These are phyloP conservation scores for Sarcoramphus papa DNA, from an alignment of 2,797 vertebrate genomes.

Conservation along the genomic window DNA sequence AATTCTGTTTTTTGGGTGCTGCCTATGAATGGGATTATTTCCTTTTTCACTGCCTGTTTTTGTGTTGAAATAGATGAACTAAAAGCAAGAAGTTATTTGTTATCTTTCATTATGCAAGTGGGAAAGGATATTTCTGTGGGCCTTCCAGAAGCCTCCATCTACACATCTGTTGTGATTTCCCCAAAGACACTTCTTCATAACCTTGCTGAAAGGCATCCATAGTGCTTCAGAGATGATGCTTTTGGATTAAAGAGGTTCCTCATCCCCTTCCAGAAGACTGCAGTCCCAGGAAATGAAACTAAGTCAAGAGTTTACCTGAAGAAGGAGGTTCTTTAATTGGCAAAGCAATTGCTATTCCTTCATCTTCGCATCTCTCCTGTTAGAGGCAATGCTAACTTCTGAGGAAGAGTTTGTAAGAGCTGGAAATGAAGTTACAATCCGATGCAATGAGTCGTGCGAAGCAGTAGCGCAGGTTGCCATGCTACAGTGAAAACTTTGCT, in stretches of 20 bases:
- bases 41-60: background rate
- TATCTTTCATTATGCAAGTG: background rate
- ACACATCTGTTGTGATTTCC: background rate
- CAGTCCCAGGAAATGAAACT: background rate
- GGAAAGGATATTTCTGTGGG: background rate
- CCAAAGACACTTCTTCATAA: background rate
- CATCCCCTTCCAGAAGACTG: background rate
- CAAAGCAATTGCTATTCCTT: background rate
- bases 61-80: background rate
- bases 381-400: background rate
- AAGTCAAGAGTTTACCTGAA: background rate
- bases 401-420: background rate
- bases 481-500: background rate
- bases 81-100: background rate
- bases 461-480: background rate
- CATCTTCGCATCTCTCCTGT: background rate
- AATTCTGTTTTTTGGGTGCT: background rate
- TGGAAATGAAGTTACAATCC: background rate
- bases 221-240: background rate
- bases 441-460: background rate
- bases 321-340: background rate
- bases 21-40: background rate
- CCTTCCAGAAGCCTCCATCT: slow-evolving; percentile 1
- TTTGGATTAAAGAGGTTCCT: background rate
- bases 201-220: background rate